phyloP scores from a whole-genome alignment of 2,888 invertebrate species.

The Lobophora halterata region DNA sequence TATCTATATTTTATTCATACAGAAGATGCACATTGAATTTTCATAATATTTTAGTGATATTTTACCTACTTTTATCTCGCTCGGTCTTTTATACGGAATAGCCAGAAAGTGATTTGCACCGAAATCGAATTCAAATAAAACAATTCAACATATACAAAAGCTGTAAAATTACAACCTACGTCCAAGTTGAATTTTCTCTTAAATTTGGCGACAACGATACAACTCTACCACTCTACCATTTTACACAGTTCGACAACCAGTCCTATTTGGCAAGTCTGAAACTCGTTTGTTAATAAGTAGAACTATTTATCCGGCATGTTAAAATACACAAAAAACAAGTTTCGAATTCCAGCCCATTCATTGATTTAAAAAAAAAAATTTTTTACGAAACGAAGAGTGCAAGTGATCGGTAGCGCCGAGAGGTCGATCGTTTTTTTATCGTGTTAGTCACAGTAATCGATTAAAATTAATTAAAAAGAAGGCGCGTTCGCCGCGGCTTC shows the following conservation, averaged over 20 bases:
- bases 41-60: no score
- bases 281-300: slow-evolving; percentile 1
- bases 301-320: no score
- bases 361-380: slow-evolving; percentile 4
- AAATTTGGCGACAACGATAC: neutral
- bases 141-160: no score
- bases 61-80: no score
- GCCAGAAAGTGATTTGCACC: no score
- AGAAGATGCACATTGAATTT: no score
- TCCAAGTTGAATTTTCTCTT: neutral
- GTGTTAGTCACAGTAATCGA: slow-evolving; percentile 35
- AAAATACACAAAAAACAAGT: slow-evolving; percentile 5
- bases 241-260: no score
- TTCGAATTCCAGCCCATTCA: slow-evolving; percentile 1
- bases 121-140: no score
- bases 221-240: slow-evolving; percentile 1
- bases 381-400: slow-evolving; percentile 11
- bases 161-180: neutral
- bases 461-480: slow-evolving; percentile 40
- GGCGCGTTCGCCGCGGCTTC: slow-evolving; percentile 35
- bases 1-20: no score
- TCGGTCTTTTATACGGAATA: no score
- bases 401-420: slow-evolving; percentile 18
- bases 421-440: slow-evolving; percentile 11
- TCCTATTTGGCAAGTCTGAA: slow-evolving; percentile 6